Base-by-base conservation (phyloP, 2,888 invertebrate genomes). In the Panopea generosa region DNA sequence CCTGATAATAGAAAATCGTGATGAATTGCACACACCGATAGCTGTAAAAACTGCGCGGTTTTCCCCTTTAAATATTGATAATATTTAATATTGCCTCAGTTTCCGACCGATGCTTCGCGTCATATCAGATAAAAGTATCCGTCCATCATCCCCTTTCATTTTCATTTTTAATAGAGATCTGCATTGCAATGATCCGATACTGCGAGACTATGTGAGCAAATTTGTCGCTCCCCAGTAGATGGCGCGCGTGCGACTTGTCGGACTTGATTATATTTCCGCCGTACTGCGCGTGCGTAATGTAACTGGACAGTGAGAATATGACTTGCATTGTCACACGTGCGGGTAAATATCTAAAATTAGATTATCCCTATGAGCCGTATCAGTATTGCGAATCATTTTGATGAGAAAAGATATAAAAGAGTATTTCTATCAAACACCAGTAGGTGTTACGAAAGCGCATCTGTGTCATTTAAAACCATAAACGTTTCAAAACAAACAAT, bases 271-370 rank as follows among this genome's bases (percentile, higher is more conserved):
- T n/a, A 27, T 6, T 16, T 27, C 6, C 16, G 27, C 9, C 26
- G 27, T 27, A 2, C 26, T 53, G n/a, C 27, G 27, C 24, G 53
- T 26, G 53, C 27, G 16, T 26, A 26, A 53, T 53, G 24, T 6
- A 65, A 59, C 60, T 72, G 72, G 72, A 72, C 72, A 72, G 43
- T 61, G 16, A 18, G 33, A 61, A 61, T 55, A 66, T 27, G 53
- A n/a, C 43, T 52, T 52, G 57, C 22, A 38, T 59, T 63, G 45
- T 26, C 11, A 27, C 71, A 71, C 65, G 71, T 71, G 71, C 18
- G 24, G 50, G 18, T 20, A 20, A 24, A 50, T 50, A 50, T 50
- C 20, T 22, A 50, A 20, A 22, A 24, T 24, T 9, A 20, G 50
- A 50, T 50, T 50, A 50, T 50, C 24, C 3, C 24, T 50, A 50